These are phyloP conservation scores for Colossoma macropomum DNA, from an alignment of 2,113 vertebrate species.

Conservation along the genomic window DNA sequence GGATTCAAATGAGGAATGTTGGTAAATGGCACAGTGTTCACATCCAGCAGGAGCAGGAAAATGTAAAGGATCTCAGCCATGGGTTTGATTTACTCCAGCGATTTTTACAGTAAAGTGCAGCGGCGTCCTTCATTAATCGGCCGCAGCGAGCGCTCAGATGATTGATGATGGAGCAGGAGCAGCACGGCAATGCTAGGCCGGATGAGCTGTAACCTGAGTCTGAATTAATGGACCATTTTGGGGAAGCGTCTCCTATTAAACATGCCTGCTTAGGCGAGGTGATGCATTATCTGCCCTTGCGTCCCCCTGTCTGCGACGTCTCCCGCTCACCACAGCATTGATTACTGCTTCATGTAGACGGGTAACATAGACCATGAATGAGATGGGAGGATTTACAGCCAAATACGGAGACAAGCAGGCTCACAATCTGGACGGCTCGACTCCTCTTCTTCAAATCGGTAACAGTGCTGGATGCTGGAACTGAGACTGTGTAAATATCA, in stretches of 20 bases:
- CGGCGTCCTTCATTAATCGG: slow-evolving; percentile 39
- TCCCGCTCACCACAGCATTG: background rate
- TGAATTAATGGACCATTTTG: slow-evolving; percentile 57
- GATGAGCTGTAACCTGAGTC: slow-evolving; percentile 55
- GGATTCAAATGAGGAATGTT: background rate
- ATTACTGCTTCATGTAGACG: background rate
- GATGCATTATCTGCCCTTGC: slow-evolving; percentile 34
- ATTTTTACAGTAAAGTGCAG: slow-evolving; percentile 39
- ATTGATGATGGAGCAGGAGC: slow-evolving; percentile 50
- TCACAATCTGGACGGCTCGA: background rate
- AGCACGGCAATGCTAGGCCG: background rate
- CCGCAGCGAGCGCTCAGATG: slow-evolving; percentile 19
- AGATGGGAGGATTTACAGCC: background rate
- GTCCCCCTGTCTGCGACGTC: background rate
- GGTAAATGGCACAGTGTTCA: background rate
- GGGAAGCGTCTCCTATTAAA: slow-evolving; percentile 49
- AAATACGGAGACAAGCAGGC: background rate
- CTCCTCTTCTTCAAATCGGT: too few relatives aligned
- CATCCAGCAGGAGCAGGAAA: background rate
- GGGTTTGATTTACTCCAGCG: slow-evolving; percentile 44
- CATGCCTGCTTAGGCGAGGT: slow-evolving; percentile 48
- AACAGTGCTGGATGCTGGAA: too few relatives aligned
- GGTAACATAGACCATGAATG: background rate
- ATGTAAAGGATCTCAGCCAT: background rate
- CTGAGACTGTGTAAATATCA: too few relatives aligned